Base-by-base conservation (phyloP, 2,888 invertebrate genomes). In the Nipponacmea schrenckii region DNA sequence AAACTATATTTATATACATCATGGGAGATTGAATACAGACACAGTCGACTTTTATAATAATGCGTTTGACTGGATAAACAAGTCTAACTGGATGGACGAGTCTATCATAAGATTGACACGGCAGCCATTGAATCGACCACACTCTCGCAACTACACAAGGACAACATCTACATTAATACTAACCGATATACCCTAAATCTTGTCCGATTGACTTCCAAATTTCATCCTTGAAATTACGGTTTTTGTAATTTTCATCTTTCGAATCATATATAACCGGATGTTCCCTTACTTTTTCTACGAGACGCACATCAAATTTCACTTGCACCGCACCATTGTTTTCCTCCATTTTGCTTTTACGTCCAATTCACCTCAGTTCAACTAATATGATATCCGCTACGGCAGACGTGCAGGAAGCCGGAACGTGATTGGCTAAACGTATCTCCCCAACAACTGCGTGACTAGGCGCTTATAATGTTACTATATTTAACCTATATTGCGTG, bases 331-430 rank as follows among this genome's bases (percentile, higher is more conserved):
- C 24, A 56, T 56, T 24, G 56, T 20, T 24, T 24, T 56, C 24
- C 20, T 56, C 56, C 56, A 56, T 56, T 56, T 56, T 56, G 56
- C 56, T 20, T 50, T 24, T 56, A 24, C 20, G 56, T 56, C 39
- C 39, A 39, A 39, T 39, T 39, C 39, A 39, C 39, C 10, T 39
- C 39, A 39, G 39, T 39, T 39, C 39, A 39, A 56, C 20, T 56
- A 20, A 24, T 56, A 10, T 56, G 56, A 56, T 56, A 56, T 56
- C 56, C 56, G 24, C 56, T 56, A 56, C 56, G 56, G 56, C 56
- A 56, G 56, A 56, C 56, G 56, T 56, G 56, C 24, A 56, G 24
- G 20, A 56, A 56, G 56, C 56, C 56, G 56, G 56, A 56, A 56
- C 56, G 56, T 56, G 56, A 56, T 56, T 56, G 56, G 56, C 24